phyloP scores from a whole-genome alignment of 2,797 vertebrate species.

The Catamblyrhynchus diadema region DNA sequence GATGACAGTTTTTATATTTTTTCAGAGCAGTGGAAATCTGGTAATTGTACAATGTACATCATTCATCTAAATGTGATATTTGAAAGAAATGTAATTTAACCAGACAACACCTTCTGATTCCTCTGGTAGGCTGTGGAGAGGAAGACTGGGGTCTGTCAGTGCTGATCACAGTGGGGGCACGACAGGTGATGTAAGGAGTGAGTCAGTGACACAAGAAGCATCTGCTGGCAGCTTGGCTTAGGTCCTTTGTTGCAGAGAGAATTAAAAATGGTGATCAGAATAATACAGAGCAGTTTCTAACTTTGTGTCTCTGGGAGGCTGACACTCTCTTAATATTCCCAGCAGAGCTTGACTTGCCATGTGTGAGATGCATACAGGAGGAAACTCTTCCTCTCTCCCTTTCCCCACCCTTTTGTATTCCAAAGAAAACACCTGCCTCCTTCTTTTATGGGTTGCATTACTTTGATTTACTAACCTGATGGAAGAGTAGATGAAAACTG shows the following conservation, averaged over 20 bases:
- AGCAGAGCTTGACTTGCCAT: not conserved
- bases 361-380: not conserved
- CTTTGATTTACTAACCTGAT: not conserved
- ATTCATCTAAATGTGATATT: not conserved
- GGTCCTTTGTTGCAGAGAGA: not conserved
- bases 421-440: not conserved
- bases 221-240: not conserved
- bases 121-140: not conserved
- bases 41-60: not conserved
- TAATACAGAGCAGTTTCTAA: not conserved
- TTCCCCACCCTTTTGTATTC: not conserved
- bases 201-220: not conserved
- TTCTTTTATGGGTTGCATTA: not conserved
- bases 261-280: not conserved
- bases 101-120: not conserved
- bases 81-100: not conserved
- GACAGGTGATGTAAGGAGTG: not conserved
- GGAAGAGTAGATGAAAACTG: not conserved
- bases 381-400: not conserved
- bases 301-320: not conserved
- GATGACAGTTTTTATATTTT: conserved; percentile 3
- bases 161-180: fast-evolving
- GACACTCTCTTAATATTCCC: not conserved
- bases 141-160: not conserved
- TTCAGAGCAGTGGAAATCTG: not conserved